These are phyloP conservation scores for Pteromalus puparum DNA, from an alignment of 1,140 invertebrate genomes.

Conservation along the genomic window DNA sequence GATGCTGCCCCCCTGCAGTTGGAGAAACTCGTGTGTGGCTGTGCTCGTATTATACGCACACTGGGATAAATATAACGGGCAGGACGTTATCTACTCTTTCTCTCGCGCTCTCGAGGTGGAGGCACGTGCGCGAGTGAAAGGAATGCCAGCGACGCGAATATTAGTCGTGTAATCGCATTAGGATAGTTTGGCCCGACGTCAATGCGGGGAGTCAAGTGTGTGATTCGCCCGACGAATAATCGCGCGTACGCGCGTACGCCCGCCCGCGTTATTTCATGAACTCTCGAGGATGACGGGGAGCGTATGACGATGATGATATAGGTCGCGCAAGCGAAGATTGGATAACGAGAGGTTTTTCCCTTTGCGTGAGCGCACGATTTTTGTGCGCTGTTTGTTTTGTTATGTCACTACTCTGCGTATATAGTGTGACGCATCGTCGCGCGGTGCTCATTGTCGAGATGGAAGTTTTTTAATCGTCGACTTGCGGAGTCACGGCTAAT, in stretches of 20 bases:
- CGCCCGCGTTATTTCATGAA: neutral
- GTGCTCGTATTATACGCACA: neutral
- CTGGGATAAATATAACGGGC: neutral
- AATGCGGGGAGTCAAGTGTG: slow-evolving; percentile 11
- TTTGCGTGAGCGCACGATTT: neutral
- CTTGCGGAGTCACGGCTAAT: too few relatives aligned
- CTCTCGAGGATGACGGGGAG: neutral
- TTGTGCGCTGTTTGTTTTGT: neutral
- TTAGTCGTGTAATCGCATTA: slow-evolving; percentile 43
- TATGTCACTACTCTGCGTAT: neutral
- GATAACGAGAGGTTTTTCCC: neutral
- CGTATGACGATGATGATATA: neutral
- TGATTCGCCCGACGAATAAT: neutral
- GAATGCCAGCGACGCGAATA: slow-evolving; percentile 17
- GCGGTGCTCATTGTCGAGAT: too few relatives aligned
- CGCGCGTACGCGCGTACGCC: too few relatives aligned
- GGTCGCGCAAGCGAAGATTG: neutral
- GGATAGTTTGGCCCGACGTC: neutral
- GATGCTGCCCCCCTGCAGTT: neutral
- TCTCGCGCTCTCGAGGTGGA: neutral
- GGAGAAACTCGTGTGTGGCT: neutral
- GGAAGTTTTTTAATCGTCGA: too few relatives aligned
- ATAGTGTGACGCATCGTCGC: too few relatives aligned
- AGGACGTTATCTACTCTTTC: neutral
- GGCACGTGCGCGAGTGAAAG: slow-evolving; percentile 6